Conservation (phyloP, 2,113 vertebrate genomes). For the Hydropotes inermis region DNA sequence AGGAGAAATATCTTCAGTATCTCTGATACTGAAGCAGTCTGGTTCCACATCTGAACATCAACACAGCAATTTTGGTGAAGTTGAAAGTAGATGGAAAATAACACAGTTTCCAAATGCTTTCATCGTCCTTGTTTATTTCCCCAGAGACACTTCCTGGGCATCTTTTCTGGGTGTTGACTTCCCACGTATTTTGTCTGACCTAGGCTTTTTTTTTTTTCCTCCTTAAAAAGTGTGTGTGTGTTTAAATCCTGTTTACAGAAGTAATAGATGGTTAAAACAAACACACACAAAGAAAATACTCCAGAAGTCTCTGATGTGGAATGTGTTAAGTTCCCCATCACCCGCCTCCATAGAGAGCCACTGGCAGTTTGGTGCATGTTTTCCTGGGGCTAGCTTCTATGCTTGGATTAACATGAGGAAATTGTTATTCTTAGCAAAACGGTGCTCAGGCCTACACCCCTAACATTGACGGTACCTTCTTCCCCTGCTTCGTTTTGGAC, state of each 20-base stretch:
- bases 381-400: not conserved
- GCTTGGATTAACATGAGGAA: accelerated
- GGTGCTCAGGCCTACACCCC: not conserved
- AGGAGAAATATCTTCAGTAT: not conserved
- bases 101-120: not conserved
- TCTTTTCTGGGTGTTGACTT: not conserved
- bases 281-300: not conserved
- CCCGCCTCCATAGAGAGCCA: not conserved
- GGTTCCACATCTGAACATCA: not conserved
- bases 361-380: not conserved
- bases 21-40: not conserved
- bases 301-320: not conserved
- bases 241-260: not conserved
- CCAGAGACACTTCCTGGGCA: not conserved
- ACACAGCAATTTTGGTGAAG: not conserved
- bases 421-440: not conserved
- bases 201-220: not conserved
- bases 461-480: not conserved
- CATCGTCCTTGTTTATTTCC: not conserved
- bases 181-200: not conserved
- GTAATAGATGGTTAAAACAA: not conserved
- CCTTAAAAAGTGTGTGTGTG: not conserved
- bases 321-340: not conserved
- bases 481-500: not conserved
- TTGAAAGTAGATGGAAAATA: not conserved